Evolutionary conservation across 2,888 invertebrate genomes (phyloP).

Genomic region (Craniophora ligustri): DNA sequence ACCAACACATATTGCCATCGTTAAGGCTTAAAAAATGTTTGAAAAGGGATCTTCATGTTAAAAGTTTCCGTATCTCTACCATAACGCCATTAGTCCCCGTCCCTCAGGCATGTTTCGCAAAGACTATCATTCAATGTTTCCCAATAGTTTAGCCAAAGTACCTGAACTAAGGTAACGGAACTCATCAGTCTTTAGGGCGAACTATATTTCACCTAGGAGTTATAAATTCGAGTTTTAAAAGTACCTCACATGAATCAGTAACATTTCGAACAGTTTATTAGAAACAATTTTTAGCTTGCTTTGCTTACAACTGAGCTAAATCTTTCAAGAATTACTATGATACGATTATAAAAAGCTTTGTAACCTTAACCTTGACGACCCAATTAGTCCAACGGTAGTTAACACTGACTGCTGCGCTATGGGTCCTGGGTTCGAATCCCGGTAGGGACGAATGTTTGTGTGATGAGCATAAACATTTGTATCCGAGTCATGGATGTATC

Average conservation of each 20-base stretch:
- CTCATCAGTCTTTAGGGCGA: conserved; percentile 35
- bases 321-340: too few species aligned
- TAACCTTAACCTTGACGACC: too few species aligned
- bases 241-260: neutral
- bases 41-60: too few species aligned
- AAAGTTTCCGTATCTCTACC: neutral
- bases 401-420: too few species aligned
- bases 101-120: conserved; percentile 13
- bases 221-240: conserved; percentile 13
- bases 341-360: too few species aligned
- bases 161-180: conserved; percentile 29
- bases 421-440: too few species aligned
- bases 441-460: too few species aligned
- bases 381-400: too few species aligned
- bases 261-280: conserved; percentile 3
- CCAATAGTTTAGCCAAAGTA: conserved; percentile 35
- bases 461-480: too few species aligned
- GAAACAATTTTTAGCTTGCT: neutral
- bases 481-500: too few species aligned
- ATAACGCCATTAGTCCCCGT: conserved; percentile 26
- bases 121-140: conserved; percentile 32
- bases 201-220: conserved; percentile 35
- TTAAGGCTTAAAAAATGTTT: too few species aligned
- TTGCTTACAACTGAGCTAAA: neutral
- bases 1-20: too few species aligned